Percentiles rank a stretch among this genome's conserved stretches.
These are phyloP conservation scores for Brachionus rotundiformis DNA, from an alignment of 1,140 invertebrate species.

Conservation along the genomic window DNA sequence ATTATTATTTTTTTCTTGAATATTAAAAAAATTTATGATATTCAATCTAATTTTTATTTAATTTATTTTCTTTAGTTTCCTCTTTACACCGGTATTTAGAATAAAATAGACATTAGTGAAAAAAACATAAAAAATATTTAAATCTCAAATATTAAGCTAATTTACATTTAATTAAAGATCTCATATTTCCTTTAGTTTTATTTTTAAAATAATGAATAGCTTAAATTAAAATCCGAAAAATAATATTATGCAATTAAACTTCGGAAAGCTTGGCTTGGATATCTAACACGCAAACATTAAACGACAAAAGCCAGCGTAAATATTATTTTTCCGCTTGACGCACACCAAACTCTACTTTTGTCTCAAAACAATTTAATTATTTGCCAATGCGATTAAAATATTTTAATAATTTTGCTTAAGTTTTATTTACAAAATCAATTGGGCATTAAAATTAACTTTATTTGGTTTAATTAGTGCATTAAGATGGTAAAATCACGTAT, in stretches of 20 bases:
- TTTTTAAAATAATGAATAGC: not conserved
- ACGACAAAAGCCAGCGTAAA: not conserved
- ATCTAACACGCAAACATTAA: slow-evolving; percentile 8
- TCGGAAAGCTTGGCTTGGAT: not conserved
- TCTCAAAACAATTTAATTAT: slow-evolving; percentile 3
- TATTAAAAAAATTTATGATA: too few species aligned
- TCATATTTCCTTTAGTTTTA: slow-evolving; percentile 1
- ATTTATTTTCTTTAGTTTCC: too few species aligned
- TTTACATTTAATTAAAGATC: slow-evolving; percentile 4
- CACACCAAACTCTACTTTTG: not conserved
- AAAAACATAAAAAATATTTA: not conserved
- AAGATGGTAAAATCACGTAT: not conserved
- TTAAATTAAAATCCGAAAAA: not conserved
- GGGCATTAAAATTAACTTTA: not conserved
- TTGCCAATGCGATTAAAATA: not conserved
- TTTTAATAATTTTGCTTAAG: not conserved
- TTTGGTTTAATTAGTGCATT: not conserved
- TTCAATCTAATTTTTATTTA: not conserved
- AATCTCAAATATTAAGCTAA: not conserved
- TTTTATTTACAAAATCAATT: not conserved
- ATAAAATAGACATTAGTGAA: not conserved
- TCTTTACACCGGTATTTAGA: not conserved
- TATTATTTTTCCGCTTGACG: slow-evolving; percentile 7
- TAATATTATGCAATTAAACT: slow-evolving; percentile 7
- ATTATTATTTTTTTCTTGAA: not conserved